Evolutionary conservation across 2,113 vertebrate genomes (phyloP).

Genomic region (Bos javanicus): DNA sequence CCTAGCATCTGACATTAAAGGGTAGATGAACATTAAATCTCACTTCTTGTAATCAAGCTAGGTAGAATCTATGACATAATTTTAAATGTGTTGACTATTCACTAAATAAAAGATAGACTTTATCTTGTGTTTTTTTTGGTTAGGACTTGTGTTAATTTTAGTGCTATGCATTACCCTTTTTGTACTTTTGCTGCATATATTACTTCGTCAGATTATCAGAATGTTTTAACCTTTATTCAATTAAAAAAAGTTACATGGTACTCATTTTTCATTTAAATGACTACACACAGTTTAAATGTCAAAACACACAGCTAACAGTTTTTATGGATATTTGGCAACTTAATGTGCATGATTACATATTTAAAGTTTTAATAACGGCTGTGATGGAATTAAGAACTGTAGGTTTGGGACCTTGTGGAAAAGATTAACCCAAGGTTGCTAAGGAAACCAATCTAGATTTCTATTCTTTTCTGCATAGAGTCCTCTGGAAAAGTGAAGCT

Average conservation of each 20-base stretch:
- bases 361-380: constrained; percentile 66
- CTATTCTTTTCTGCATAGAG: neutral
- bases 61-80: neutral
- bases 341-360: constrained; percentile 59
- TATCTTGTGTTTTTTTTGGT: neutral
- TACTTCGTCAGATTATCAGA: constrained; percentile 40
- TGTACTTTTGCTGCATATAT: neutral
- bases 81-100: constrained; percentile 29
- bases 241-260: constrained; percentile 35
- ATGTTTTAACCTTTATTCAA: constrained; percentile 57
- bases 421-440: constrained; percentile 54
- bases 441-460: constrained; percentile 53
- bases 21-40: neutral
- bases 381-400: constrained; percentile 61
- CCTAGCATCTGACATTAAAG: neutral
- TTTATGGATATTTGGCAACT: constrained; percentile 56
- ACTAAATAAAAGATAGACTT: neutral
- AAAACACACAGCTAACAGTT: constrained; percentile 17
- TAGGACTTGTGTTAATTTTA: constrained; percentile 30
- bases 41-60: neutral
- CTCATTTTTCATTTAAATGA: constrained; percentile 54
- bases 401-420: constrained; percentile 41
- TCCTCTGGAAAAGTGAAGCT: constrained; percentile 1
- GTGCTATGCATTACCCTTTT: neutral
- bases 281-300: constrained; percentile 12